These are phyloP conservation scores for Drosophila pullipes DNA, from an alignment of 2,888 invertebrate species.

Conservation along the genomic window DNA sequence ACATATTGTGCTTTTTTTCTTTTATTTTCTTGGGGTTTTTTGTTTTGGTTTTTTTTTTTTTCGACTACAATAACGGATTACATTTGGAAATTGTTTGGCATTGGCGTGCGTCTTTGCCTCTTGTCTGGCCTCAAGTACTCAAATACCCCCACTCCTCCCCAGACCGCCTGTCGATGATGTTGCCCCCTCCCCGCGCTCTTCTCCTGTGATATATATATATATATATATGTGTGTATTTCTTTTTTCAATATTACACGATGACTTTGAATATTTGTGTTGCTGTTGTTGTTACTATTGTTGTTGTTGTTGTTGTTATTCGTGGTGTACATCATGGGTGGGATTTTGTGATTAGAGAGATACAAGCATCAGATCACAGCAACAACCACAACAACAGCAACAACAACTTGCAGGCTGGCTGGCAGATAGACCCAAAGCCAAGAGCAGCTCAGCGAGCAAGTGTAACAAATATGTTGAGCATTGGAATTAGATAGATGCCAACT, in stretches of 20 bases:
- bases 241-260: conserved; percentile 79
- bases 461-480: conserved; percentile 68
- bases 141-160: neutral
- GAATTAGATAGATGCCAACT: conserved; percentile 24
- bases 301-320: conserved; percentile 16
- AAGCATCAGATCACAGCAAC: conserved; percentile 43
- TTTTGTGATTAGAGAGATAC: conserved; percentile 77
- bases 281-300: conserved; percentile 14
- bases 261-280: conserved; percentile 73
- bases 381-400: conserved; percentile 14
- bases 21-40: conserved; percentile 2
- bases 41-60: neutral
- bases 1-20: conserved; percentile 16
- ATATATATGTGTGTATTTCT: conserved; percentile 14
- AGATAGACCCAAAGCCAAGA: conserved; percentile 9
- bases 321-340: conserved; percentile 76
- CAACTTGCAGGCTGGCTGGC: conserved; percentile 11
- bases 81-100: conserved; percentile 79
- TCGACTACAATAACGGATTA: conserved; percentile 75
- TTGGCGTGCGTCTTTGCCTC: conserved; percentile 42
- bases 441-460: conserved; percentile 59
- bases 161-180: conserved; percentile 6
- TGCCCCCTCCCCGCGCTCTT: neutral
- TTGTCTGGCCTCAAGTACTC: conserved; percentile 41
- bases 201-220: neutral